Percentiles rank a stretch among this genome's conserved stretches.
phyloP scores from a whole-genome alignment of 1,140 invertebrate genomes.

The Hydropsyche tenuis region DNA sequence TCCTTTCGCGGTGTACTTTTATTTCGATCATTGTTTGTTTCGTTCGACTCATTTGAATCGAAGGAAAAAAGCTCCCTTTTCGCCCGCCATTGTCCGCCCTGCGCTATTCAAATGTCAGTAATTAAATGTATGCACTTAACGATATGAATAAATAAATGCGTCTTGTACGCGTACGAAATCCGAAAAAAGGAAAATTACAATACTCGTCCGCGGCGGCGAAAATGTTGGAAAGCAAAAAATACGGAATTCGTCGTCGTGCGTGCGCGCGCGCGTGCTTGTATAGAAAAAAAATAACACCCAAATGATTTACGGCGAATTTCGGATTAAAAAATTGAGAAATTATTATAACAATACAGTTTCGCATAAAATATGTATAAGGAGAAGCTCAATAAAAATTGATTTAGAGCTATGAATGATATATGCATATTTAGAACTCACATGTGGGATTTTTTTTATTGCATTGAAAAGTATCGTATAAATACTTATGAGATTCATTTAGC shows the following conservation, averaged over 20 bases:
- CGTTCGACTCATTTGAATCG: constrained; percentile 37
- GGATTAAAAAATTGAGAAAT: constrained; percentile 4
- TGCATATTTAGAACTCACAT: constrained; percentile 10
- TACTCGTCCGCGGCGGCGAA: background rate
- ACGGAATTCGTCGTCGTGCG: background rate
- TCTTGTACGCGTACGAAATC: background rate
- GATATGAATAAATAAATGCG: constrained; percentile 27
- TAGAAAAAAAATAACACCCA: too few species aligned
- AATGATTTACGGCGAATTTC: constrained; percentile 4
- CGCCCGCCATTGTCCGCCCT: constrained; percentile 12
- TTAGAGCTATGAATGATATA: background rate
- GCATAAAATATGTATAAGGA: background rate
- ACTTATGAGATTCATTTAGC: constrained; percentile 19
- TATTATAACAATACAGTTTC: constrained; percentile 16
- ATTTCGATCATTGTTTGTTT: constrained; percentile 41
- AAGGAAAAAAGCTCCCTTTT: constrained; percentile 29
- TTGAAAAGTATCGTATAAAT: constrained; percentile 2
- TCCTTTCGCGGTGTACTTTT: constrained; percentile 32
- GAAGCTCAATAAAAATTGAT: constrained; percentile 25
- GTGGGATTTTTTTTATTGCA: constrained; percentile 17
- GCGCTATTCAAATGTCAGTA: constrained; percentile 31
- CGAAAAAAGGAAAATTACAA: constrained; percentile 7
- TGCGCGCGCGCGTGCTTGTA: background rate
- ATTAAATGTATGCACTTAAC: constrained; percentile 30
- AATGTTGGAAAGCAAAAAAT: background rate